phyloP scores from a whole-genome alignment of 1,140 invertebrate genomes.

The Eumeta japonica region DNA sequence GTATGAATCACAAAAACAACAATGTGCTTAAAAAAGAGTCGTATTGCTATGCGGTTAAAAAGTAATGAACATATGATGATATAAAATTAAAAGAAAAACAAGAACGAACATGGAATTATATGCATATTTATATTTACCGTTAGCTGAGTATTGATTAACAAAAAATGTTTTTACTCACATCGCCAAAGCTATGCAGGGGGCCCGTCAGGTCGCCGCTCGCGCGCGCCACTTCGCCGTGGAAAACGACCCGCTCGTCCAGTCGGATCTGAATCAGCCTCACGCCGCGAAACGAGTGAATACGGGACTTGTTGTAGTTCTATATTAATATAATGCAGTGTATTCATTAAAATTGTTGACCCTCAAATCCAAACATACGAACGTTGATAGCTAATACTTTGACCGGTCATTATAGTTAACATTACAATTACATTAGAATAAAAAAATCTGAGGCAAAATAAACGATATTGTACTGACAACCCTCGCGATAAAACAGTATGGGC shows the following conservation, averaged over 20 bases:
- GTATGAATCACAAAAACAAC: background rate
- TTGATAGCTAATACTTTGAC: too few species aligned
- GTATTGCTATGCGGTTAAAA: background rate
- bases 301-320: conserved; percentile 85
- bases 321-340: conserved; percentile 26
- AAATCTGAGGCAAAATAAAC: too few species aligned
- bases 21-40: too few species aligned
- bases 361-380: too few species aligned
- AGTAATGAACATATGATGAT: background rate
- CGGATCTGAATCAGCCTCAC: conserved; percentile 69
- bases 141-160: too few species aligned
- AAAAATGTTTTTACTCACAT: conserved; percentile 70
- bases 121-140: too few species aligned
- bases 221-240: conserved; percentile 77
- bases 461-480: too few species aligned
- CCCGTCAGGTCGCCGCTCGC: conserved; percentile 72
- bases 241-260: conserved; percentile 68
- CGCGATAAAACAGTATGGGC: too few species aligned
- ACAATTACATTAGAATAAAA: too few species aligned
- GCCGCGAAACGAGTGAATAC: conserved; percentile 78
- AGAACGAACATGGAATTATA: background rate
- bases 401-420: too few species aligned
- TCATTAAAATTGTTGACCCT: too few species aligned
- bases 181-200: conserved; percentile 71
- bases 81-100: background rate